Evolutionary conservation across 1,140 invertebrate species (phyloP), one percentile per base, ranked within the genome.

Genomic region (Trichonephila clavata): DNA sequence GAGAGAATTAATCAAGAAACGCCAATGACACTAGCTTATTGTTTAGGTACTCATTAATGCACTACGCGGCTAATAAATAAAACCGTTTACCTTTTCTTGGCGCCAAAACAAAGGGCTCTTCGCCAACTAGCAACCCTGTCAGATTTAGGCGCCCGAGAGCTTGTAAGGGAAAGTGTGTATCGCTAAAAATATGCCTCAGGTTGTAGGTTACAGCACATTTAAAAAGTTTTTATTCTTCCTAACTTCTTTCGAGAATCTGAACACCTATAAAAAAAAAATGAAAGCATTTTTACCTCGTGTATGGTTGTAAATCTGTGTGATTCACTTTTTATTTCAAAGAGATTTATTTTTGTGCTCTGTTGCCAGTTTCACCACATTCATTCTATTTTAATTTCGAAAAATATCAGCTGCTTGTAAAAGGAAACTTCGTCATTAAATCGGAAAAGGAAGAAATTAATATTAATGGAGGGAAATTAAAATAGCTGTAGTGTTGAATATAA

Each of bases 151-250:
- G 89, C 77, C 89, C 61, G 8, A 90, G 21, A 81, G 89, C 71
- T 90, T 24, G 24, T 81, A 90, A 90, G 89, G 89, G 89, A 90
- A 90, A 90, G 89, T 90, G 86, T 90, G 16, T 32, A n/a, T 90
- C 39, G 18, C 86, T 84, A 57, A 65, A 43, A 81, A 80, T 50
- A 90, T 90, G 89, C 89, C 89, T 90, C 59, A 81, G 89, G 89
- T 81, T 90, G 71, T 90, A 90, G 89, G 89, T 90, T 57, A 77
- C 71, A 77, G 18, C 71, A 77, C 32, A 32, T 77, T 77, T 32
- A 77, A 71, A 71, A 71, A 77, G 27, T 77, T 77, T 77, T 77
- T 77, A 77, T 77, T 77, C 71, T 77, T 77, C 32, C 4, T 77
- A 77, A 77, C 27, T 77, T 77, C 71, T 77, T 77, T 77, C 27